Conservation (phyloP, 2,113 vertebrate genomes). For the Psittacula cyanocephala region DNA sequence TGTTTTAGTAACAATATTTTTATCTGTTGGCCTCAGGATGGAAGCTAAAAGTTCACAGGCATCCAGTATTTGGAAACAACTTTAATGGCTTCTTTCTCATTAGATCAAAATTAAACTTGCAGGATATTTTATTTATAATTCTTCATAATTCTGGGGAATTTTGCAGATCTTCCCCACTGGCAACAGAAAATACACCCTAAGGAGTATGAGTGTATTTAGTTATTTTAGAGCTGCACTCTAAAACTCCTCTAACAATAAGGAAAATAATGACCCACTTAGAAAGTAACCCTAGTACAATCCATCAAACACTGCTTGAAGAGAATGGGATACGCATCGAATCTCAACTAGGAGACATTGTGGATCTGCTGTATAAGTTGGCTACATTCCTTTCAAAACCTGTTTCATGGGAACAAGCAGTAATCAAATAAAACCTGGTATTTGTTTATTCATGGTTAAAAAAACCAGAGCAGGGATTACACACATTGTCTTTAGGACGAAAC, state of each 20-base stretch:
- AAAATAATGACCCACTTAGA: slow-evolving; percentile 3
- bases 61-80: neutral
- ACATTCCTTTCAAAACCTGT: neutral
- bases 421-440: neutral
- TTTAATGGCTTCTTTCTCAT: neutral
- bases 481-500: neutral
- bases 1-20: neutral
- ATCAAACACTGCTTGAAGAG: neutral
- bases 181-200: neutral
- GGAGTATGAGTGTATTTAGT: neutral
- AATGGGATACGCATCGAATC: neutral
- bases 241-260: neutral
- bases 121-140: neutral
- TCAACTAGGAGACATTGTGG: neutral
- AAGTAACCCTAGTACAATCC: neutral
- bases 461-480: neutral
- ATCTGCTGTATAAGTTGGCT: neutral
- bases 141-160: neutral
- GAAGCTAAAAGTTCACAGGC: neutral
- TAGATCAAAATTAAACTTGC: neutral
- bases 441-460: neutral
- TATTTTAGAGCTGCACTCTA: neutral
- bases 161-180: neutral
- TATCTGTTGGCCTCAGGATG: neutral
- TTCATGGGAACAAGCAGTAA: neutral